These are phyloP conservation scores for Daubentonia madagascariensis DNA, from an alignment of 2,113 vertebrate species.

Conservation along the genomic window DNA sequence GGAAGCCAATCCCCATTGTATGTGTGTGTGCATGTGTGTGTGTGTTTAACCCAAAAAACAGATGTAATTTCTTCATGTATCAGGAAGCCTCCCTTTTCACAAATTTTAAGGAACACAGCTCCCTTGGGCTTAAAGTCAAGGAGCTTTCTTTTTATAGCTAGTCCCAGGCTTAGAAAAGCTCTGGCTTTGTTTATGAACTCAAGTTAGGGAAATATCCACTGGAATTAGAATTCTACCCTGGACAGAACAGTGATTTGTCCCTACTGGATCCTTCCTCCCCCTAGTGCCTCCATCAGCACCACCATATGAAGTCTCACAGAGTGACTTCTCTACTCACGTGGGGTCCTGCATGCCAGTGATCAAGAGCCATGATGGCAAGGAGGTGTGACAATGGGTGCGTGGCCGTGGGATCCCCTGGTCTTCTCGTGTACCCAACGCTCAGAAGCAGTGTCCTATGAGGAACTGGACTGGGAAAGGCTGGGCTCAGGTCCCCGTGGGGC, in stretches of 20 bases:
- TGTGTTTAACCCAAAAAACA: background rate
- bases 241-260: no score
- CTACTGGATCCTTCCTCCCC: background rate
- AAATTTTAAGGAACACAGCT: conserved; percentile 30
- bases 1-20: background rate
- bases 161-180: background rate
- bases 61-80: conserved; percentile 25
- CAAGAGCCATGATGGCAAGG: background rate
- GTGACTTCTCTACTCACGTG: background rate
- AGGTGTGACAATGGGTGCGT: accelerated
- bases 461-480: background rate
- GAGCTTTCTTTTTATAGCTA: background rate
- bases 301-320: background rate
- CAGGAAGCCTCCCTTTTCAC: conserved; percentile 43
- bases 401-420: background rate
- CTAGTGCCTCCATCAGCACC: no score
- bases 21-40: background rate
- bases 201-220: background rate
- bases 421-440: accelerated
- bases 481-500: background rate
- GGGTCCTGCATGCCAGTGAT: background rate
- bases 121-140: conserved; percentile 39
- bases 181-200: conserved; percentile 2
- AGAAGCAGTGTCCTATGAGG: background rate
- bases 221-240: background rate